These are phyloP conservation scores for Phocoena phocoena DNA, from an alignment of 2,113 vertebrate species.

Conservation along the genomic window DNA sequence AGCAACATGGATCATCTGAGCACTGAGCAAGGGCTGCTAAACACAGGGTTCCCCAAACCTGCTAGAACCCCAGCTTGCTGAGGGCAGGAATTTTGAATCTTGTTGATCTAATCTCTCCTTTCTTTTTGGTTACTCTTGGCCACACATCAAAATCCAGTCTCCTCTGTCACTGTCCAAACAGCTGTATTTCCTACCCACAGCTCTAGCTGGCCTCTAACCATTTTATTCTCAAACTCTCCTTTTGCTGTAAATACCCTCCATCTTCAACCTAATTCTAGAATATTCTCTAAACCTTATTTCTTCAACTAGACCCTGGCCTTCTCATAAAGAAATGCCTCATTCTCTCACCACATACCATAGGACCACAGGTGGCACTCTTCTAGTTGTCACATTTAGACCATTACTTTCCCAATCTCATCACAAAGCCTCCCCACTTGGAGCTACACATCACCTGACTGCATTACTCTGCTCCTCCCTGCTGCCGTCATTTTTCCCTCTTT, in stretches of 20 bases:
- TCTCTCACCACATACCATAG: neutral
- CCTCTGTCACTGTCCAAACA: neutral
- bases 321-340: neutral
- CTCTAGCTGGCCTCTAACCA: neutral
- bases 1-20: neutral
- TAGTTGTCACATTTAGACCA: neutral
- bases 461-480: too few relatives aligned
- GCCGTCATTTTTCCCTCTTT: neutral
- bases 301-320: neutral
- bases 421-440: neutral
- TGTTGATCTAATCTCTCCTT: neutral
- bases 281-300: neutral
- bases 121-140: neutral
- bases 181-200: neutral
- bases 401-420: neutral
- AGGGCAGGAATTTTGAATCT: neutral
- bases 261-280: neutral
- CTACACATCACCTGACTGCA: neutral
- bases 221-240: neutral
- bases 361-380: neutral
- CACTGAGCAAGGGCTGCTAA: neutral
- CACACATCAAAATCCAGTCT: neutral
- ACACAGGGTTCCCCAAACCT: neutral
- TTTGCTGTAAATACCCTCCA: neutral
- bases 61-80: neutral